A percentile compares a stretch with the other conserved stretches of the same genome.
phyloP scores from a whole-genome alignment of 1,140 invertebrate genomes.

The Neodiprion pinetum region DNA sequence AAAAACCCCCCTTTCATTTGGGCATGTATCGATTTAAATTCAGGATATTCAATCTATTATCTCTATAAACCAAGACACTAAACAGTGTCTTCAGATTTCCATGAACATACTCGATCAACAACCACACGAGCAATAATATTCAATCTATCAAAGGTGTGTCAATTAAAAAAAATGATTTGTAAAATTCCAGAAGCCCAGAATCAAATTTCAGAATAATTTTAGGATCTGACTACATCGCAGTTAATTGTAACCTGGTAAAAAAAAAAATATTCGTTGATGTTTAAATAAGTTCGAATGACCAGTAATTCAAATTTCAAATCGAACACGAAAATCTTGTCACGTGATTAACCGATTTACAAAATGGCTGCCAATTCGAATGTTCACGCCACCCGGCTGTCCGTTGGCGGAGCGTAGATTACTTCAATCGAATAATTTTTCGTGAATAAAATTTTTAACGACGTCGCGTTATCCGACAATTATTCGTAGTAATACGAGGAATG shows the following conservation, averaged over 20 bases:
- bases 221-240: too few relatives aligned
- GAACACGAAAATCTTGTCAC: background rate
- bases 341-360: background rate
- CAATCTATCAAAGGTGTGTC: too few relatives aligned
- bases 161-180: too few relatives aligned
- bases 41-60: background rate
- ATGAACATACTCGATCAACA: too few relatives aligned
- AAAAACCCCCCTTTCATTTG: background rate
- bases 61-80: background rate
- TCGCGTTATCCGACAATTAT: background rate
- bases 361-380: background rate
- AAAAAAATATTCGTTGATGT: too few relatives aligned
- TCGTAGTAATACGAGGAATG: background rate
- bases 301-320: too few relatives aligned
- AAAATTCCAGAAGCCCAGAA: too few relatives aligned
- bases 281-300: too few relatives aligned
- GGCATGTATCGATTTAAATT: background rate
- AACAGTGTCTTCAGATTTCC: too few relatives aligned
- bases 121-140: too few relatives aligned
- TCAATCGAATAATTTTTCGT: background rate
- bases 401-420: background rate
- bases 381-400: background rate
- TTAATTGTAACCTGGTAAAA: too few relatives aligned
- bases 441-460: background rate
- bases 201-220: too few relatives aligned